Evolutionary conservation across 2,113 vertebrate genomes (phyloP).

Genomic region (Madoqua kirkii): DNA sequence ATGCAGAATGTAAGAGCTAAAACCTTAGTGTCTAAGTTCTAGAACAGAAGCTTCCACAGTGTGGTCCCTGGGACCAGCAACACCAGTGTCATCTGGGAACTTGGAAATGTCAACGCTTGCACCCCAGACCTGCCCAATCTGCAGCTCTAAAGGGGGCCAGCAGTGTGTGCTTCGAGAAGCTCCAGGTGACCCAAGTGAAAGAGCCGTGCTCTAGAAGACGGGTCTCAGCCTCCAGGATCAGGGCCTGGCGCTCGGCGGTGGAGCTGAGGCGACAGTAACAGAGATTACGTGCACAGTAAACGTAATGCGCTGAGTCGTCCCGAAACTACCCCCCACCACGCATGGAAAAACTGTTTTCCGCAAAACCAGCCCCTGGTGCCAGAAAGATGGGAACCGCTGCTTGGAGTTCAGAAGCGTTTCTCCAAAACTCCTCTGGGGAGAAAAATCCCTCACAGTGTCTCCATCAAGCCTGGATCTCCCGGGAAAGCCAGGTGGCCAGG

Average conservation of each 20-base stretch:
- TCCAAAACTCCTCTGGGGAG: neutral
- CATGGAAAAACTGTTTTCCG: neutral
- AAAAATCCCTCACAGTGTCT: neutral
- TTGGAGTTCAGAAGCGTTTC: neutral
- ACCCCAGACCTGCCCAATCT: neutral
- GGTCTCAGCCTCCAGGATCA: neutral
- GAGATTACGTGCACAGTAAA: fast-evolving
- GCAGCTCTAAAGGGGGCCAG: no score
- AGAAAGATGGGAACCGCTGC: neutral
- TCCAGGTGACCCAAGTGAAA: neutral
- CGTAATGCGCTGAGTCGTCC: fast-evolving
- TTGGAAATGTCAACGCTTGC: neutral
- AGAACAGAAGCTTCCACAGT: neutral
- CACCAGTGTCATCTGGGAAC: neutral
- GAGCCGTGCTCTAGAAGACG: neutral
- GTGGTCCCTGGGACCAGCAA: no score
- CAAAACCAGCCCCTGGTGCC: neutral
- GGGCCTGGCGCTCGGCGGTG: fast-evolving
- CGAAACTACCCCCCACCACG: fast-evolving
- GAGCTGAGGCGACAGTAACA: neutral
- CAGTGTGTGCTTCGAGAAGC: neutral
- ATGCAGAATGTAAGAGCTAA: neutral
- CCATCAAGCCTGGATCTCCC: neutral
- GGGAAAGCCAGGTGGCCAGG: fast-evolving
- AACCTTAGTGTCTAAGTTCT: neutral